phyloP scores from a whole-genome alignment of 2,797 vertebrate species.

The Chloroceryle inda region DNA sequence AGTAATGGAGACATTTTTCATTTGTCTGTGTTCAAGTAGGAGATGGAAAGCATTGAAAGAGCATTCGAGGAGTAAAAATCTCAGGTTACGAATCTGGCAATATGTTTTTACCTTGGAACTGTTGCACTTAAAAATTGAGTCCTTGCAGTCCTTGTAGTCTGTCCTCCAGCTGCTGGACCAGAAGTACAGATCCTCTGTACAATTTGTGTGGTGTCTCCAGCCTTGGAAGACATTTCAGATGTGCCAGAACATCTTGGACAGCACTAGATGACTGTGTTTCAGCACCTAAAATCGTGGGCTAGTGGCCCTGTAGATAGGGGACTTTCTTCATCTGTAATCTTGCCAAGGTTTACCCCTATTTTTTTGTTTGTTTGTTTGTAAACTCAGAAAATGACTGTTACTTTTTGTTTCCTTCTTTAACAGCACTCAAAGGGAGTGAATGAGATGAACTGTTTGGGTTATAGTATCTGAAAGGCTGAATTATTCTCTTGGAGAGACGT shows the following conservation, averaged over 20 bases:
- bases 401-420: conserved; percentile 59
- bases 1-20: background rate
- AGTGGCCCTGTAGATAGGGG: background rate
- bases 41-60: background rate
- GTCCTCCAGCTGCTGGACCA: background rate
- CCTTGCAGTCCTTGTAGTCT: background rate
- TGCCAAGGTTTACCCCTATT: background rate
- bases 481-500: conserved; percentile 84
- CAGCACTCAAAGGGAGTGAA: conserved; percentile 83
- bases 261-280: background rate
- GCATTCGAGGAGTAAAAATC: background rate
- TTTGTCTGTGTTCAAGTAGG: background rate
- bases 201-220: background rate
- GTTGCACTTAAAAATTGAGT: background rate
- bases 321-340: background rate
- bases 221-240: background rate
- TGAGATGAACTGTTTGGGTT: conserved; percentile 84
- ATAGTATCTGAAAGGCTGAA: conserved; percentile 83
- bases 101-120: background rate
- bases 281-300: background rate
- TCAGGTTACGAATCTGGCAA: background rate
- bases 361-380: background rate
- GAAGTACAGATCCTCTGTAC: background rate
- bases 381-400: conserved; percentile 1
- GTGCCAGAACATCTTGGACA: background rate